Percentiles rank a stretch among this genome's conserved stretches.
phyloP scores from a whole-genome alignment of 2,113 vertebrate genomes.

The Limnothrissa miodon region DNA sequence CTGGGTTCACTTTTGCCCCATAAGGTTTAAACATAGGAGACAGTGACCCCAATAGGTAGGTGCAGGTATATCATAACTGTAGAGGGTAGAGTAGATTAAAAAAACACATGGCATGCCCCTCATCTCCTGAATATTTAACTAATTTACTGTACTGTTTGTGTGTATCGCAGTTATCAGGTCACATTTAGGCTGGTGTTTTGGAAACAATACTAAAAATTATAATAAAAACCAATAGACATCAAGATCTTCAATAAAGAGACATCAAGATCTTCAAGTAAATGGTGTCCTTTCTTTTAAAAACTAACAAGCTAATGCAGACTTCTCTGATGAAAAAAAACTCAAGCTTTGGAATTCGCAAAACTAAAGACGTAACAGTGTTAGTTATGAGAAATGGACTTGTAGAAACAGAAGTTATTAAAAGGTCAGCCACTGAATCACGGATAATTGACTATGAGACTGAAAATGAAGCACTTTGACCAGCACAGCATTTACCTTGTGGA shows the following conservation, averaged over 20 bases:
- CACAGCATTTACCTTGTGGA: not conserved
- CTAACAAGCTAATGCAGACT: not conserved
- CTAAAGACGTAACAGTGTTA: not conserved
- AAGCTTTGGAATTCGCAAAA: not conserved
- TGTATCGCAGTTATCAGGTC: not conserved
- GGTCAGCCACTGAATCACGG: not conserved
- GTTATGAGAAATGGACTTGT: not conserved
- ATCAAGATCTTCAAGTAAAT: not conserved
- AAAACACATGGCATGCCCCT: not conserved
- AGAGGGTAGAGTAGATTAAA: not conserved
- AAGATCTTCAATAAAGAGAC: not conserved
- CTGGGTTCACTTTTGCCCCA: not conserved
- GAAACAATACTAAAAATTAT: not conserved
- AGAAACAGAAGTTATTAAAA: not conserved
- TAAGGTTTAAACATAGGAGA: not conserved
- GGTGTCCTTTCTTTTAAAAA: not conserved
- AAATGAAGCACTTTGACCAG: not conserved
- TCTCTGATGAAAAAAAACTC: not conserved
- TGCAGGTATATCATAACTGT: not conserved
- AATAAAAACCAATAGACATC: not conserved
- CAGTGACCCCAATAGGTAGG: not conserved
- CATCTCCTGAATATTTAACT: not conserved
- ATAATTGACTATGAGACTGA: not conserved
- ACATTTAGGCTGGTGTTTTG: slow-evolving; percentile 9
- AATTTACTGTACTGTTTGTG: not conserved